A percentile compares a stretch with the other conserved stretches of the same genome.
phyloP scores from a whole-genome alignment of 2,888 invertebrate genomes.

The Orthonychiurus folsomi region DNA sequence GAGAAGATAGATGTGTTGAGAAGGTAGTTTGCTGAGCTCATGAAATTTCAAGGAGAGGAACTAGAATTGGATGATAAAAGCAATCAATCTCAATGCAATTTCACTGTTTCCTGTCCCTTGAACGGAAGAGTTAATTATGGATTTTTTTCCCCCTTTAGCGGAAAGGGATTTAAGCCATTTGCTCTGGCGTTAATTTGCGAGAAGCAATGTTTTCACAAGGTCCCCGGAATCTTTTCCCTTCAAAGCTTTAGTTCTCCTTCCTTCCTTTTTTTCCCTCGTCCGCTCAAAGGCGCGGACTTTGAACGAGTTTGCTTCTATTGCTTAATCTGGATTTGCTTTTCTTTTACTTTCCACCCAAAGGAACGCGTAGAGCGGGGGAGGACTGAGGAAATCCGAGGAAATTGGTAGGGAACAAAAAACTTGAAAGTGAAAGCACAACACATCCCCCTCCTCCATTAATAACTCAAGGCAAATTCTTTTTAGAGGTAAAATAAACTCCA shows the following conservation, averaged over 20 bases:
- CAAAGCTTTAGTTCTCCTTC: conserved; percentile 14
- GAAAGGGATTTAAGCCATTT: conserved; percentile 21
- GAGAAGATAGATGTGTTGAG: background rate
- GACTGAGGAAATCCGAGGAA: background rate
- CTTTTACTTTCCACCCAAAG: background rate
- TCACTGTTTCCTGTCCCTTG: conserved; percentile 17
- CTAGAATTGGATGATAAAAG: conserved; percentile 24
- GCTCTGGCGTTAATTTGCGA: conserved; percentile 25
- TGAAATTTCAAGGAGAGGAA: conserved; percentile 19
- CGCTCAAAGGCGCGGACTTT: too few species aligned
- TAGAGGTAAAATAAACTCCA: too few species aligned
- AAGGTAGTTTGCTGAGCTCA: conserved; percentile 14
- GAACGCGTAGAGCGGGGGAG: background rate
- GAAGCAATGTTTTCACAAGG: conserved; percentile 15
- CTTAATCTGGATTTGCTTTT: too few species aligned
- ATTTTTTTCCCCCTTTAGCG: conserved; percentile 15
- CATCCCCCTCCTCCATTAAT: too few species aligned
- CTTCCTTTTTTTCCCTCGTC: background rate
- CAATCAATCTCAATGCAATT: conserved; percentile 34
- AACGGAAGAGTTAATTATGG: conserved; percentile 32
- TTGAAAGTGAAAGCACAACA: too few species aligned
- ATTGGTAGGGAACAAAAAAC: too few species aligned
- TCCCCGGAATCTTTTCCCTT: conserved; percentile 17
- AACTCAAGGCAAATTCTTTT: too few species aligned
- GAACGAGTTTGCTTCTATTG: too few species aligned